Evolutionary conservation across 2,113 vertebrate genomes (phyloP), one percentile per base, ranked within the genome.

Genomic region (Campylomormyrus tamandua): DNA sequence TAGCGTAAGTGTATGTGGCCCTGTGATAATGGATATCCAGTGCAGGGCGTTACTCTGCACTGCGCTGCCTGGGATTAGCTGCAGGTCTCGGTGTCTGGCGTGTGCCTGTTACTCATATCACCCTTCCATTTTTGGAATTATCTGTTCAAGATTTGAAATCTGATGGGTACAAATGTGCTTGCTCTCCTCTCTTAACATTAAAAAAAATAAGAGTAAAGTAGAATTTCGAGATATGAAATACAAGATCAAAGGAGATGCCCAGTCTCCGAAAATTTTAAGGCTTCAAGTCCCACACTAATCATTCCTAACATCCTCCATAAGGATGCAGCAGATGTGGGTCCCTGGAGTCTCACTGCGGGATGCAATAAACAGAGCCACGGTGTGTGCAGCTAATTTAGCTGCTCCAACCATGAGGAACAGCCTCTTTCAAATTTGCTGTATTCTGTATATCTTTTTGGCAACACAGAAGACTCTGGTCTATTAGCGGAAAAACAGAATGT

Each of bases 221-320:
- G 10, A 27, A n/a, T 27, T 66, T 2, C 56, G 2, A 70, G 62
- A 31, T 70, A 70, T 77, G n/a, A 39, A 31, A 89, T 89, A 42
- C 88, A 42, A 24, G 74, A n/a, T 17, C 42, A 53, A 80, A 52
- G 35, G 50, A 48, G 58, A 35, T 7, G 10, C 9, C 7, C 77
- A 27, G 39, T 10, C 21, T 62, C 13, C 53, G 10, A 48, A 84
- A n/a, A 48, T 50, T 13, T 39, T 17, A 83, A 84, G 49, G 74
- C 31, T 58, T 62, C 45, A 52, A 90, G 42, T 48, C 10, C n/a
- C 70, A 17, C 66, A 77, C 10, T 91, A 90, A 91, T 90, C 89
- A 91, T 31, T 89, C 88, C 11, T 87, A 89, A 91, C 80, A 13
- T 45, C 66, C 31, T 88, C 90, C 70, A 83, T 91, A 89, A 91